phyloP scores from a whole-genome alignment of 2,797 vertebrate genomes.

The Numenius phaeopus region DNA sequence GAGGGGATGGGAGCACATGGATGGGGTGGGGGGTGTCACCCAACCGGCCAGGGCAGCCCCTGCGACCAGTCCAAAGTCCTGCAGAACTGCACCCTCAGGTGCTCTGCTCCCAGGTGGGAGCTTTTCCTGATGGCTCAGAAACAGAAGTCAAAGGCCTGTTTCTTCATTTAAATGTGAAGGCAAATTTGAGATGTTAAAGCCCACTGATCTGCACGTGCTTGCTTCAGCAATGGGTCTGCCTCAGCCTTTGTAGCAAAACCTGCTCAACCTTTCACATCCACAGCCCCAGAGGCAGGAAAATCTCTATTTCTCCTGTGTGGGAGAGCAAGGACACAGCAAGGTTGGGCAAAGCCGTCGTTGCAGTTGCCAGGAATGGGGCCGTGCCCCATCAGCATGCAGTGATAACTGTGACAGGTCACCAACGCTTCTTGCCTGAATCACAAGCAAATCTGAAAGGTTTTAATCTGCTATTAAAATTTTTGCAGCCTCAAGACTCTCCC shows the following conservation, averaged over 20 bases:
- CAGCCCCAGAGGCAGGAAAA: neutral
- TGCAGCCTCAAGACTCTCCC: neutral
- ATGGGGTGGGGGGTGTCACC: too few species aligned
- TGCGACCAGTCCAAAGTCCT: neutral
- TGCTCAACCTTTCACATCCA: neutral
- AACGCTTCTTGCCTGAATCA: neutral
- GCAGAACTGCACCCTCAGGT: neutral
- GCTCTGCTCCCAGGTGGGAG: neutral
- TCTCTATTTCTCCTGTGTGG: neutral
- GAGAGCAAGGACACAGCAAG: neutral
- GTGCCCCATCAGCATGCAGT: accelerated
- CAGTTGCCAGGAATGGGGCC: neutral
- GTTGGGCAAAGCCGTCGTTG: neutral
- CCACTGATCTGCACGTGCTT: accelerated
- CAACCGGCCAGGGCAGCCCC: neutral
- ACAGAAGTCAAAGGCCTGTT: neutral
- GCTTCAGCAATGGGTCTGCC: neutral
- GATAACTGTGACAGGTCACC: neutral
- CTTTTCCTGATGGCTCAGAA: neutral
- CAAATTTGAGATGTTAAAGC: neutral
- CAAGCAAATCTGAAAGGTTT: accelerated
- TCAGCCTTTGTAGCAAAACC: neutral
- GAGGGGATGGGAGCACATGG: accelerated
- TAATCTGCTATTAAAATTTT: neutral
- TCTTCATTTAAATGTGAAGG: neutral